Conservation (phyloP, 1,140 invertebrate species). For the Zaprionus davidi region DNA sequence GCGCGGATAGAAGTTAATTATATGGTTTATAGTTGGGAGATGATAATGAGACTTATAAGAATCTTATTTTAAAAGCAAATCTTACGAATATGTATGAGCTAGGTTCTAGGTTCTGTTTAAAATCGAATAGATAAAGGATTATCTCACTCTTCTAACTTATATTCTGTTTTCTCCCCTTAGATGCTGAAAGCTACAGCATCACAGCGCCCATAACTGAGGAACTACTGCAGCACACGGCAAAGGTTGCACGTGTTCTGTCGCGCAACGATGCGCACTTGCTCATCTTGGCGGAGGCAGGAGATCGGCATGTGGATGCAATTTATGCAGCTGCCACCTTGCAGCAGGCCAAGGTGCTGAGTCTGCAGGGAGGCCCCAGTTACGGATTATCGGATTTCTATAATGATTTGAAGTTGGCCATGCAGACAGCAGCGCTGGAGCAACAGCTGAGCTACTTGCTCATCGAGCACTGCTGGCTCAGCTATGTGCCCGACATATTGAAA, state of each 20-base stretch:
- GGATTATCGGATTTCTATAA: conserved; percentile 83
- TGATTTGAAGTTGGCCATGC: conserved; percentile 88
- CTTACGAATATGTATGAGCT: background rate
- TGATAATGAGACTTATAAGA: background rate
- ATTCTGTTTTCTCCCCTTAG: conserved; percentile 25
- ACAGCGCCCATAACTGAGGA: conserved; percentile 88
- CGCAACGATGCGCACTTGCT: conserved; percentile 88
- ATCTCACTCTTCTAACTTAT: background rate
- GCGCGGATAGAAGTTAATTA: conserved; percentile 1
- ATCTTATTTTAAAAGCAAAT: background rate
- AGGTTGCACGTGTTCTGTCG: conserved; percentile 87
- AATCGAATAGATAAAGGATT: background rate
- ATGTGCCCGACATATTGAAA: conserved; percentile 89
- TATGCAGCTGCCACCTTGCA: conserved; percentile 90
- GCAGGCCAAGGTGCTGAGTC: conserved; percentile 87
- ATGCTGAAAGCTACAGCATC: conserved; percentile 79
- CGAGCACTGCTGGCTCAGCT: conserved; percentile 88
- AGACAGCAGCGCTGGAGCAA: conserved; percentile 91
- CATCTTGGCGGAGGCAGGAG: conserved; percentile 90
- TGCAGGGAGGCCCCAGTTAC: conserved; percentile 72
- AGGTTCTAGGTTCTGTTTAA: no score
- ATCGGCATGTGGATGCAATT: conserved; percentile 90
- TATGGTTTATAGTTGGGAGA: background rate
- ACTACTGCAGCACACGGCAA: conserved; percentile 87
- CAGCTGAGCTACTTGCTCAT: conserved; percentile 91